These are phyloP conservation scores for Polylopha cassiicola DNA, from an alignment of 2,888 invertebrate species.

Conservation along the genomic window DNA sequence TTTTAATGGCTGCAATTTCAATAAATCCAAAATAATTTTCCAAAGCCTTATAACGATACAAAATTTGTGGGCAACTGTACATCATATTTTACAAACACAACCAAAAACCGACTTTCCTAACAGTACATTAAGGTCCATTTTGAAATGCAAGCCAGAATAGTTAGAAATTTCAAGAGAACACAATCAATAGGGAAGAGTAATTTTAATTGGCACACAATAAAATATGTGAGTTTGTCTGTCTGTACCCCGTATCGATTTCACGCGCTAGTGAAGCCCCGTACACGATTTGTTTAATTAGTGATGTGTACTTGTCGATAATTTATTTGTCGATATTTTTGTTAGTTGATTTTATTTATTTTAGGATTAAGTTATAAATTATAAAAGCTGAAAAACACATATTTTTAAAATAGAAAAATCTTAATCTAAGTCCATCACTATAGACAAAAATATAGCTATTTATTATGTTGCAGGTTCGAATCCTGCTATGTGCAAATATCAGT, in stretches of 20 bases:
- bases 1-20: too few relatives aligned
- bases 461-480: too few relatives aligned
- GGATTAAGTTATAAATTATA: constrained; percentile 4
- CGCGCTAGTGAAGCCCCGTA: too few relatives aligned
- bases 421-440: too few relatives aligned
- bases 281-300: constrained; percentile 34
- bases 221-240: constrained; percentile 58
- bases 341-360: background rate
- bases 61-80: constrained; percentile 12
- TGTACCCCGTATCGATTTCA: constrained; percentile 53
- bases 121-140: background rate
- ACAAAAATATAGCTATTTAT: too few relatives aligned
- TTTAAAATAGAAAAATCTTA: background rate
- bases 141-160: constrained; percentile 5
- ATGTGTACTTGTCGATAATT: constrained; percentile 31
- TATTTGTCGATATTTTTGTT: constrained; percentile 19
- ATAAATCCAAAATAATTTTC: constrained; percentile 18
- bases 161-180: constrained; percentile 18
- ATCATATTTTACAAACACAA: background rate
- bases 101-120: too few relatives aligned
- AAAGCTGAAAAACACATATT: constrained; percentile 1
- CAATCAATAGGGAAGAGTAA: constrained; percentile 51
- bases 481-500: too few relatives aligned
- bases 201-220: constrained; percentile 73
- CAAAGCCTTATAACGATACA: constrained; percentile 15